Evolutionary conservation across 2,888 invertebrate species (phyloP), one percentile per base, ranked within the genome.

Genomic region (Stenchaetothrips biformis): DNA sequence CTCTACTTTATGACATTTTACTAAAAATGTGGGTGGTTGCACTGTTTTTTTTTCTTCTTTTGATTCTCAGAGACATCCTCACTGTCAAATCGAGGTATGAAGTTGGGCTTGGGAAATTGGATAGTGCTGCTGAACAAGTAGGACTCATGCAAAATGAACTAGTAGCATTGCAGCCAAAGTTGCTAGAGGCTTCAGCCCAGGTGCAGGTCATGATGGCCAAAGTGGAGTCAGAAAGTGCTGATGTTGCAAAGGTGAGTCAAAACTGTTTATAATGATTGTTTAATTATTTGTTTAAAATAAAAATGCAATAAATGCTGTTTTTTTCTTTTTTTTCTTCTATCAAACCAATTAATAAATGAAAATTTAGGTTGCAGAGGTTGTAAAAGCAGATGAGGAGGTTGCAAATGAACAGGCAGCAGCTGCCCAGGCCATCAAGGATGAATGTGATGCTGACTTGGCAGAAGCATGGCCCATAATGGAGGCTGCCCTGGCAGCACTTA

Each of bases 391-490:
- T 84, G 95, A 95, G 86, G 91, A 90, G 53, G 89, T 92, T 11
- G 97, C 97, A 9, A 93, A 86, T 83, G 89, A 89, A 27, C 84
- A 90, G 89, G 93, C 93, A 0, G 87, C 87, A 84, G 90, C 90
- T 82, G 95, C 95, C 0, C 93, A 95, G 89, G 94, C 89, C 2
- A 98, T 98, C 82, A 96, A 95, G 87, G 93, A 94, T 81, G 98
- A 98, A 85, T 98, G 98, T 86, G 97, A 98, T 86, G 93, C 93
- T 4, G 94, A 96, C 85, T 87, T 98, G 82, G 94, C 95, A 0
- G 96, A 96, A 87, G 98, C 97, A 0, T 92, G 97, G 89, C 98
- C 98, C 0, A 95, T 96, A 81, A 88, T 98, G 80, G 94, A 96
- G 85, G 89, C 92, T 0, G 97, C 98, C 0, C 87, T 97, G 81